phyloP scores from a whole-genome alignment of 1,140 invertebrate genomes.

The Acyrthosiphon pisum region DNA sequence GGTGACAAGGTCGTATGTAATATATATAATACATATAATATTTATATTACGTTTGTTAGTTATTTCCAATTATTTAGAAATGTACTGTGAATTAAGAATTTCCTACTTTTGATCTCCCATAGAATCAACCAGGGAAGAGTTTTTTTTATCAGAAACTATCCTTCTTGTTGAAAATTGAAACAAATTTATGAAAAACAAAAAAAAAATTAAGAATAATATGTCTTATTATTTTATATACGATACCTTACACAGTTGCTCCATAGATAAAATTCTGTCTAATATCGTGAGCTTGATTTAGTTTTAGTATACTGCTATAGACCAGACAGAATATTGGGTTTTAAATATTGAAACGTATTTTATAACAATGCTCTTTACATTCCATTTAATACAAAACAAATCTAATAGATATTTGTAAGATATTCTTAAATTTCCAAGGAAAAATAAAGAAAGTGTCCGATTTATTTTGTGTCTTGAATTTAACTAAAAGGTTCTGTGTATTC shows the following conservation, averaged over 20 bases:
- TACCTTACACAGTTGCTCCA: not conserved
- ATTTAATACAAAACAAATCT: not conserved
- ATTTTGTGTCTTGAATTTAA: constrained; percentile 7
- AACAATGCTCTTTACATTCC: not conserved
- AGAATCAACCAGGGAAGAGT: too few relatives aligned
- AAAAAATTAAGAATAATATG: not conserved
- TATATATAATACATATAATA: too few relatives aligned
- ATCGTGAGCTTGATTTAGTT: not conserved
- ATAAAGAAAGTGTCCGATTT: not conserved
- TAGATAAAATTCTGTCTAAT: not conserved
- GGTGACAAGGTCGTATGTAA: too few relatives aligned
- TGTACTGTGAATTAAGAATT: too few relatives aligned
- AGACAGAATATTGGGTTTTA: not conserved
- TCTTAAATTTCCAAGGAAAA: not conserved
- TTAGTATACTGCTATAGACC: not conserved
- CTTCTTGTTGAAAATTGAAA: too few relatives aligned
- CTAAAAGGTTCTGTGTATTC: not conserved
- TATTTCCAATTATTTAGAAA: too few relatives aligned
- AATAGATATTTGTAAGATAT: not conserved
- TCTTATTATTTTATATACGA: not conserved
- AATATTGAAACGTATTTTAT: not conserved
- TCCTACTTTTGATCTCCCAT: too few relatives aligned
- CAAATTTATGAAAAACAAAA: not conserved
- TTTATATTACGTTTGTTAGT: too few relatives aligned
- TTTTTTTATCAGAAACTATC: too few relatives aligned